Conservation (phyloP, 2,888 invertebrate species). For the Hypsopygia costalis region DNA sequence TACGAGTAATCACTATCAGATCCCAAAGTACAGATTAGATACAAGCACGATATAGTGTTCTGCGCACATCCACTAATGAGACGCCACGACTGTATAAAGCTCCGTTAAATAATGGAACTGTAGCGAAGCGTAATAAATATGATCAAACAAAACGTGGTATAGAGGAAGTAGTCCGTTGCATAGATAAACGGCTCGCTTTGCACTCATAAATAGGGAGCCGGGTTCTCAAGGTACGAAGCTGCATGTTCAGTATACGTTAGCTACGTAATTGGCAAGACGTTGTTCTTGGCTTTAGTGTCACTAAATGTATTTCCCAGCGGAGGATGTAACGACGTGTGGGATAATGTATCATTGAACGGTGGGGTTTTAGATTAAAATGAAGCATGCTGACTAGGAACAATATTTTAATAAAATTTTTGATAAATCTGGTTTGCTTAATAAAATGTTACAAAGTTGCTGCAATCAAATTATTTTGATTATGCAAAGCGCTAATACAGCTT, state of each 20-base stretch:
- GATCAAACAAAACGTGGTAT: conserved; percentile 64
- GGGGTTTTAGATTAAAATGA: no score
- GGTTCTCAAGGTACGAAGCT: conserved; percentile 48
- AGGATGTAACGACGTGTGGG: conserved; percentile 31
- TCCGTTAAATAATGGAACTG: conserved; percentile 53
- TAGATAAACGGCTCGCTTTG: conserved; percentile 55
- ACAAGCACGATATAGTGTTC: conserved; percentile 40
- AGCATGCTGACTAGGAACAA: no score
- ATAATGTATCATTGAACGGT: no score
- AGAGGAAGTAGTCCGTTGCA: conserved; percentile 68
- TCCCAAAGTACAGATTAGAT: conserved; percentile 37
- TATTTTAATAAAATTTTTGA: no score
- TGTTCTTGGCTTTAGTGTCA: conserved; percentile 41
- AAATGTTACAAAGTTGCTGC: no score
- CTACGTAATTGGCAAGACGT: conserved; percentile 65
- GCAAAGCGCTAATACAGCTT: no score
- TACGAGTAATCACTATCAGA: conserved; percentile 34
- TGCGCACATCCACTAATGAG: conserved; percentile 63
- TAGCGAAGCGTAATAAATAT: conserved; percentile 61
- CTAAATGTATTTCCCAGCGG: conserved; percentile 29
- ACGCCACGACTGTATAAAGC: conserved; percentile 47
- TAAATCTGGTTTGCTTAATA: no score
- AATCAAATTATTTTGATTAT: no score
- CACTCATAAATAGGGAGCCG: conserved; percentile 55
- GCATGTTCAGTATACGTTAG: conserved; percentile 64